These are phyloP conservation scores for Lynx canadensis DNA, from an alignment of 2,113 vertebrate species.

Conservation along the genomic window DNA sequence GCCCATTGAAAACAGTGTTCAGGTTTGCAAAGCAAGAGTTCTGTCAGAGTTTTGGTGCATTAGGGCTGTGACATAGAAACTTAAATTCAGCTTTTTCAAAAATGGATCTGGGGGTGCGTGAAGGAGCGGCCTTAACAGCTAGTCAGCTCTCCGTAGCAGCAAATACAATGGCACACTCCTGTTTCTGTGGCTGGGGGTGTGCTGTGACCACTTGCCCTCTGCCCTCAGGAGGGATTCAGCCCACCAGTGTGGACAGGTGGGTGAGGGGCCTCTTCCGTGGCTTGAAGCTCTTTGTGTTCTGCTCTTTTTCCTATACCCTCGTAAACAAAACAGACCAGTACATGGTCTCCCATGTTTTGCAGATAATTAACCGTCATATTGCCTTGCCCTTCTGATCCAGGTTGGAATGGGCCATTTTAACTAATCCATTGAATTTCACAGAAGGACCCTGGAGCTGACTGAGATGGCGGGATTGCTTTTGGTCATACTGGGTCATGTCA, in stretches of 20 bases:
- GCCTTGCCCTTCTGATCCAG: neutral
- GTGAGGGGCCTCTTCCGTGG: neutral
- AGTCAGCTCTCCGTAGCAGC: neutral
- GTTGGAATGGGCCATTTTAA: neutral
- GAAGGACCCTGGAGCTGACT: neutral
- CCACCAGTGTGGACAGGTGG: neutral
- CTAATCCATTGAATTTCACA: neutral
- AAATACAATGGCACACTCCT: accelerated
- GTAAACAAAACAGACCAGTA: neutral
- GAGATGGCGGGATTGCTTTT: neutral
- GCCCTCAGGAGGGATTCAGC: neutral
- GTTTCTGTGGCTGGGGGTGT: neutral
- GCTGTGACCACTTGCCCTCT: neutral
- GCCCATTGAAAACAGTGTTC: neutral
- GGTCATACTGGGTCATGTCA: neutral
- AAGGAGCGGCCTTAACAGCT: neutral
- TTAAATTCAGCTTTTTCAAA: neutral
- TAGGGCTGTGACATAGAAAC: neutral
- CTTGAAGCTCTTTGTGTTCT: neutral
- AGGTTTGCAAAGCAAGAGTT: neutral
- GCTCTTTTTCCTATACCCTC: neutral
- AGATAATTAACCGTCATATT: neutral
- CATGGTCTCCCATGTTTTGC: neutral
- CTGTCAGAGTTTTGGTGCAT: neutral
- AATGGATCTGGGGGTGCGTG: neutral